Evolutionary conservation across 2,888 invertebrate species (phyloP).

Genomic region (Agrilus biguttatus): DNA sequence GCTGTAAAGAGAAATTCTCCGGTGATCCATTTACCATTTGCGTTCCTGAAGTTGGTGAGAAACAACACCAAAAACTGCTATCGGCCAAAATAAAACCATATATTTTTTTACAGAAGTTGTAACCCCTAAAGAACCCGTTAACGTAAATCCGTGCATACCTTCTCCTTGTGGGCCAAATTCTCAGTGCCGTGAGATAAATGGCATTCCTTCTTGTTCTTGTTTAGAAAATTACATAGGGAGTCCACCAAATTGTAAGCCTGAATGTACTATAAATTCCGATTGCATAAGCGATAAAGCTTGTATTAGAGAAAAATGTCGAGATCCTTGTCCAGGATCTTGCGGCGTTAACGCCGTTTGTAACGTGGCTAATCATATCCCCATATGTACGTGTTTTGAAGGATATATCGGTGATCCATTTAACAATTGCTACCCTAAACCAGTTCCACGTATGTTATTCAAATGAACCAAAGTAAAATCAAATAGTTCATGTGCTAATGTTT

Average conservation of each 20-base stretch:
- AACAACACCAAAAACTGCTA: background rate
- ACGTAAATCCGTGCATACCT: constrained; percentile 53
- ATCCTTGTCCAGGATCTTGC: constrained; percentile 69
- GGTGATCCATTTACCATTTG: constrained; percentile 58
- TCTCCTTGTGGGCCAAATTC: constrained; percentile 70
- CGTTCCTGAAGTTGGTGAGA: constrained; percentile 30
- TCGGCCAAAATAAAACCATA: background rate
- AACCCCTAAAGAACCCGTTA: constrained; percentile 18
- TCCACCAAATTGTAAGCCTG: constrained; percentile 66
- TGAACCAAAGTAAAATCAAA: background rate
- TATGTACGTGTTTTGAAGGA: constrained; percentile 57
- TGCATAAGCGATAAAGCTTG: constrained; percentile 60
- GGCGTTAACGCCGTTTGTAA: constrained; percentile 57
- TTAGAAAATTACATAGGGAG: constrained; percentile 54
- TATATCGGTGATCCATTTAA: constrained; percentile 67
- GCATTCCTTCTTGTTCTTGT: constrained; percentile 60
- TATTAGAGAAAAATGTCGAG: constrained; percentile 55
- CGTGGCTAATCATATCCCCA: constrained; percentile 61
- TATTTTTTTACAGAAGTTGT: constrained; percentile 1
- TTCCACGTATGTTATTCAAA: constrained; percentile 19
- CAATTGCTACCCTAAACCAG: constrained; percentile 44
- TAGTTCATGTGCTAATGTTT: background rate
- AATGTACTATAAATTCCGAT: constrained; percentile 62
- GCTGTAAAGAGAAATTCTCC: constrained; percentile 44
- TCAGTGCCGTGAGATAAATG: constrained; percentile 54